Base-by-base conservation (phyloP, 2,113 vertebrate species). In the Protomyctophum bolini region DNA sequence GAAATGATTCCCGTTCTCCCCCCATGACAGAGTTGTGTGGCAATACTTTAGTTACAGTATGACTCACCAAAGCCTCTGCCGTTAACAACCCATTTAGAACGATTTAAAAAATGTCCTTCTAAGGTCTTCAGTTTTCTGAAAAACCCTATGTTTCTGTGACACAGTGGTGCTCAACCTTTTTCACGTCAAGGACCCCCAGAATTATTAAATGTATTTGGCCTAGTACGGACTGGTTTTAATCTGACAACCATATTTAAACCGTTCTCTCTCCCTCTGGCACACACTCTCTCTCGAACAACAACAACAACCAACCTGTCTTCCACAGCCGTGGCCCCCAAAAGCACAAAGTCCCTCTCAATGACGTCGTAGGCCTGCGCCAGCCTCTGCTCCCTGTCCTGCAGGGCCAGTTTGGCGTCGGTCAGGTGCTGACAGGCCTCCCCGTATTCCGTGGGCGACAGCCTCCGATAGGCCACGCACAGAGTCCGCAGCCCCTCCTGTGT, bases 281-380 rank as follows among this genome's bases (percentile, higher is more conserved):
- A n/a, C n/a, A n/a, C n/a, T n/a, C 29, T 15, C 66, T 29, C 8
- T 9, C 8, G 11, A 10, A 2, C 33, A 45, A 33, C 33, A n/a
- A n/a, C n/a, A n/a, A n/a, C n/a, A n/a, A 91, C 88, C 52, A 57
- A 99, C 97, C 95, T 93, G 90, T 99, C 98, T 92, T 99, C 97
- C 52, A 99, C 98, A 3, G 98, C 97, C 0, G 98, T 99, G 60
- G 97, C 98, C 4, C 98, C 98, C 58, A 99, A 91, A 77, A 99
- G 94, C 80, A 95, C 92, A 55, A 99, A 95, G 70, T 95, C 94
- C 51, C 82, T 94, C 91, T 99, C 98, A 5, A 99, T 94, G 72
- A 94, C 79, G 82, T 99, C 97, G 21, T 98, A 99, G 7, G 94
- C 96, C 83, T 98, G 96, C 0, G 96, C 94, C 70, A 99, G 85